A percentile compares a stretch with the other conserved stretches of the same genome.
These are phyloP conservation scores for Plebejus anna DNA, from an alignment of 2,888 invertebrate species.

Conservation along the genomic window DNA sequence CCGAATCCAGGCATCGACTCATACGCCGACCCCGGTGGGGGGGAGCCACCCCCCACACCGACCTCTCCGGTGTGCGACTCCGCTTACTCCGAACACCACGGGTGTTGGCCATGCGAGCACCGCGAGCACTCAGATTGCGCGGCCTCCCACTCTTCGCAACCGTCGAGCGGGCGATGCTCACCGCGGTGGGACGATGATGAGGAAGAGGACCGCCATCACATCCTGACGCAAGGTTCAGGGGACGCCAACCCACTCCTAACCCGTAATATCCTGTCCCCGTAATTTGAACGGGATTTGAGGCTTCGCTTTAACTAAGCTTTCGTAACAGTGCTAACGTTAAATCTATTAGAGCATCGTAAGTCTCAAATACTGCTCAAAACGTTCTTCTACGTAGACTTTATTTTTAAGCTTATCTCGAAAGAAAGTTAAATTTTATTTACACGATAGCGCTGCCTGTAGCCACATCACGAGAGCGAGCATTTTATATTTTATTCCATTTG, in stretches of 20 bases:
- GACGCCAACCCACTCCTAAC: constrained; percentile 36
- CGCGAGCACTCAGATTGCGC: constrained; percentile 62
- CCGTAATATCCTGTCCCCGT: constrained; percentile 36
- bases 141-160: constrained; percentile 62
- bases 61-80: constrained; percentile 75
- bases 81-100: constrained; percentile 73
- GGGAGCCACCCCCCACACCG: constrained; percentile 70
- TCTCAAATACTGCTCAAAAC: constrained; percentile 61
- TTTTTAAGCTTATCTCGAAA: constrained; percentile 33
- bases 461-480: background rate
- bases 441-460: constrained; percentile 41
- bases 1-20: constrained; percentile 69
- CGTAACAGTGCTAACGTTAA: constrained; percentile 32
- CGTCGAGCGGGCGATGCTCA: constrained; percentile 70
- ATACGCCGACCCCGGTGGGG: constrained; percentile 72
- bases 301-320: constrained; percentile 42
- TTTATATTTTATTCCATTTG: constrained; percentile 33
- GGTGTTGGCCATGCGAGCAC: constrained; percentile 73
- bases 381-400: constrained; percentile 32
- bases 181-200: constrained; percentile 73
- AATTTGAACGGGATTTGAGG: constrained; percentile 45
- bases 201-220: constrained; percentile 65
- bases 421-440: constrained; percentile 35
- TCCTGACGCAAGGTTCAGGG: constrained; percentile 72
- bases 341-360: constrained; percentile 40